Conservation (phyloP, 2,113 vertebrate genomes). For the rabbit (Oryctolagus cuniculus) region mOryCun1.1 NC_091444.1:56613501-56614000, state of each 20-base stretch:
- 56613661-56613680: background rate
- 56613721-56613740: too few species aligned
- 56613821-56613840: background rate
- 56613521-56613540: background rate
- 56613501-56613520: background rate
- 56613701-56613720: too few species aligned
- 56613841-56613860: background rate
- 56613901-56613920: background rate
- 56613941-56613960: background rate
- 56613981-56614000: background rate
- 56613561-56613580: background rate
- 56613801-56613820: background rate
- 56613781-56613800: background rate
- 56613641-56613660: background rate
- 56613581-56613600: background rate
- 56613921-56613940: background rate
- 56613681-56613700: too few species aligned
- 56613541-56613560: background rate
- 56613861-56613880: background rate
- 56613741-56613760: too few species aligned
- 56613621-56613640: background rate
- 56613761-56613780: too few species aligned
- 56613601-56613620: background rate
- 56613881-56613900: background rate
- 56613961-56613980: background rate